A percentile compares a stretch with the other conserved stretches of the same genome.
These are phyloP conservation scores for Hecatera dysodea DNA, from an alignment of 2,888 invertebrate species.

Conservation along the genomic window DNA sequence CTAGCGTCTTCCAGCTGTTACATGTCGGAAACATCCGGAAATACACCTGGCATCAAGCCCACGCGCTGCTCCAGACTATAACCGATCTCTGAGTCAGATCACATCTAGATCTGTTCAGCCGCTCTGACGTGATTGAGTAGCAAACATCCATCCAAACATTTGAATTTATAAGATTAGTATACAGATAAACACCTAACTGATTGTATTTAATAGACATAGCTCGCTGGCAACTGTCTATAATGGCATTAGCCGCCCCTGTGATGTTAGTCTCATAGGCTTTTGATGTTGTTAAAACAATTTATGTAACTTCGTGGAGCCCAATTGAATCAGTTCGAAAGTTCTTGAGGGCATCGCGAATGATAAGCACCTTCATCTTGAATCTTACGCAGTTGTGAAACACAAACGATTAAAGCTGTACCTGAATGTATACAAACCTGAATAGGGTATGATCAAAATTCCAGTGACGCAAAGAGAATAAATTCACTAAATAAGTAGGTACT, in stretches of 20 bases:
- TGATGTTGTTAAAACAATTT: constrained; percentile 26
- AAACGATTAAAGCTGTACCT: background rate
- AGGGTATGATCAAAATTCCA: too few relatives aligned
- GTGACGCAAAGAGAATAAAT: too few relatives aligned
- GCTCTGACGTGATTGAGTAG: too few relatives aligned
- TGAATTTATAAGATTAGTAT: too few relatives aligned
- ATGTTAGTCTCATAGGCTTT: background rate
- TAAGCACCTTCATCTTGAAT: constrained; percentile 7
- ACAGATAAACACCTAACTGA: background rate
- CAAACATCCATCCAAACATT: too few relatives aligned
- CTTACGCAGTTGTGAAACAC: background rate
- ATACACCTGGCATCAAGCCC: too few relatives aligned
- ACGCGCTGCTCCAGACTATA: too few relatives aligned
- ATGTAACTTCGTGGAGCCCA: constrained; percentile 8
- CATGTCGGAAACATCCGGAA: too few relatives aligned
- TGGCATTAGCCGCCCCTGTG: background rate
- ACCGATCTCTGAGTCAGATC: too few relatives aligned
- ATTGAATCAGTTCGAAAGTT: constrained; percentile 22
- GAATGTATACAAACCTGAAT: background rate
- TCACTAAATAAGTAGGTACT: too few relatives aligned
- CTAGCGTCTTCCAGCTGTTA: too few relatives aligned
- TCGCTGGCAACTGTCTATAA: background rate
- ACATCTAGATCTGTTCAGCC: too few relatives aligned
- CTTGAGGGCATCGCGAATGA: background rate
- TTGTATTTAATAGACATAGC: background rate